These are phyloP conservation scores for Metellina segmentata DNA, from an alignment of 2,888 invertebrate species.

Conservation along the genomic window DNA sequence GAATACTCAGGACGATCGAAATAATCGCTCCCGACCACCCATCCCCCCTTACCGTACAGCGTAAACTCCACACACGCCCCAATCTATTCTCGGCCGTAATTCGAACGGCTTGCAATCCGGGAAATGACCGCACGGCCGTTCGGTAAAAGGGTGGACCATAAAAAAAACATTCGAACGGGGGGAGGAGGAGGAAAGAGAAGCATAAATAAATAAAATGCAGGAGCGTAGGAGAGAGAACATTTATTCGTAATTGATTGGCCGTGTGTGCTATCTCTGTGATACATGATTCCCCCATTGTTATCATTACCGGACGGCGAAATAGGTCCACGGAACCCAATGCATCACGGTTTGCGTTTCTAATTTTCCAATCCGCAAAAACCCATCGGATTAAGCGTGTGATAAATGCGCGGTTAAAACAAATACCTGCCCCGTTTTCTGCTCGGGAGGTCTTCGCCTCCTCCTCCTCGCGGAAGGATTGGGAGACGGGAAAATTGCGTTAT, in stretches of 20 bases:
- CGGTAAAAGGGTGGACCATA: neutral
- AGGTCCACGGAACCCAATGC: neutral
- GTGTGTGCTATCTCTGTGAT: conserved; percentile 34
- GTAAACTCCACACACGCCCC: neutral
- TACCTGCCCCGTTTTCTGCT: neutral
- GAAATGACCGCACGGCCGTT: neutral
- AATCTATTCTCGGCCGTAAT: neutral
- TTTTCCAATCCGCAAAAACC: conserved; percentile 6
- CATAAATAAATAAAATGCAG: conserved; percentile 7
- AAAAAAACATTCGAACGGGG: neutral
- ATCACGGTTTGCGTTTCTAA: conserved; percentile 36
- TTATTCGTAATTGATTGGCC: conserved; percentile 50
- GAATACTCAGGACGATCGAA: neutral
- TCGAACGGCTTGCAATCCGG: neutral
- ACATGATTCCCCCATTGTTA: conserved; percentile 46
- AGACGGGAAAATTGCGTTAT: conserved; percentile 40
- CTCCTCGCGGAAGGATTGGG: conserved; percentile 37
- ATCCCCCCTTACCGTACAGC: neutral
- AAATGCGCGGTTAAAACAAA: conserved; percentile 14
- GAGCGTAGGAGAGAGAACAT: conserved; percentile 59
- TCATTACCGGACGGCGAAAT: conserved; percentile 11
- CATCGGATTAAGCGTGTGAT: conserved; percentile 48
- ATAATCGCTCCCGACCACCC: neutral
- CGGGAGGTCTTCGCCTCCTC: conserved; percentile 49
- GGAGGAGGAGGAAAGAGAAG: too few species aligned